A percentile compares a stretch with the other conserved stretches of the same genome.
phyloP scores from a whole-genome alignment of 2,113 vertebrate genomes.

The Anolis carolinensis region DNA sequence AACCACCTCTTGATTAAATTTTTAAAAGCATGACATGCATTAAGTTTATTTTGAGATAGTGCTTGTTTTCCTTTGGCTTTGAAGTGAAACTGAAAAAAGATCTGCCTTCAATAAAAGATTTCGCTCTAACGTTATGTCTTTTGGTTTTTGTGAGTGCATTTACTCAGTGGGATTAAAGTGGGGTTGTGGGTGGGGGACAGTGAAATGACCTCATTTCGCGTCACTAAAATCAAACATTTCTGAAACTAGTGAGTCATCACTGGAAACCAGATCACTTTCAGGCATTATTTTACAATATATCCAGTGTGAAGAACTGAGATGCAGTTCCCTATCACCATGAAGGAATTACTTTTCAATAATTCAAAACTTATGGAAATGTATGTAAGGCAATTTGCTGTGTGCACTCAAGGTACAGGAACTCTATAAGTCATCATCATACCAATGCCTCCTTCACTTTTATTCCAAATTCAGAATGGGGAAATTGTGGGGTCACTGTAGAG shows the following conservation, averaged over 20 bases:
- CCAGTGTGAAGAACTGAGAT: not conserved
- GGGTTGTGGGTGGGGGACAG: not conserved
- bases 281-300: not conserved
- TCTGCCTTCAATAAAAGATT: constrained; percentile 31
- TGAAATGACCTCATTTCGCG: not conserved
- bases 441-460: not conserved
- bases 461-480: not conserved
- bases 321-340: not conserved
- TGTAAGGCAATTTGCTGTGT: not conserved
- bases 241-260: not conserved
- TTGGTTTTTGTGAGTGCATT: constrained; percentile 9
- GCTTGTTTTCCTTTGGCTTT: constrained; percentile 33
- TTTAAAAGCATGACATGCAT: constrained; percentile 19
- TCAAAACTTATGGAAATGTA: not conserved
- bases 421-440: not conserved
- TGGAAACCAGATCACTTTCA: not conserved
- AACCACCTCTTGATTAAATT: not conserved
- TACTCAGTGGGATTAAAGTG: not conserved
- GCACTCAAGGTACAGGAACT: too few species aligned
- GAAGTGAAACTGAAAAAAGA: constrained; percentile 11
- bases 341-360: not conserved
- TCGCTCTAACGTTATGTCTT: not conserved
- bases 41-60: not conserved
- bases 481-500: not conserved
- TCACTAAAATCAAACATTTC: not conserved